These are phyloP conservation scores for Plebejus argus DNA, from an alignment of 2,888 invertebrate genomes.

Conservation along the genomic window DNA sequence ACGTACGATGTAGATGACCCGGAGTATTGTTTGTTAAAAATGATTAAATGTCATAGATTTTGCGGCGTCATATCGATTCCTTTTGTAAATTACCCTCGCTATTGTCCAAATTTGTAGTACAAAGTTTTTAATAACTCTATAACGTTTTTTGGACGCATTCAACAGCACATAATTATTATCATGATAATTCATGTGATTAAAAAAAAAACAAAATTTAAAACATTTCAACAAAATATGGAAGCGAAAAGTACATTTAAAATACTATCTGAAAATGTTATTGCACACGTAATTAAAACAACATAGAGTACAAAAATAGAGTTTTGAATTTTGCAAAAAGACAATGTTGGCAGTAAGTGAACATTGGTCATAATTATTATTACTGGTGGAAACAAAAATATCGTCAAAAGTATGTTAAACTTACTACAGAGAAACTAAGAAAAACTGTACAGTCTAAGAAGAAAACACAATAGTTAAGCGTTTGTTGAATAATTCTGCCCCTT, in stretches of 20 bases:
- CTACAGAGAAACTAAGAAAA: neutral
- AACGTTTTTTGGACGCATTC: neutral
- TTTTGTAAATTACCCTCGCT: conserved; percentile 24
- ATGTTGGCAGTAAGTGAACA: no score
- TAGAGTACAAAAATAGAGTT: no score
- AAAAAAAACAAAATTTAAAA: neutral
- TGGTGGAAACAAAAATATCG: no score
- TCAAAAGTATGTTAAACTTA: neutral
- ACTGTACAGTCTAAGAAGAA: neutral
- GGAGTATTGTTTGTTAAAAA: conserved; percentile 34
- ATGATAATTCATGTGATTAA: neutral
- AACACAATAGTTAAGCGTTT: neutral
- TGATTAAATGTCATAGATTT: conserved; percentile 33
- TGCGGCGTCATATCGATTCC: conserved; percentile 26
- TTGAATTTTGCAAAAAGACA: no score
- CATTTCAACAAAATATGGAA: no score
- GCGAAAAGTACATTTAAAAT: no score
- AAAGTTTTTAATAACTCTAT: neutral
- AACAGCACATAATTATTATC: neutral
- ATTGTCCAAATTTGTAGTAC: conserved; percentile 18
- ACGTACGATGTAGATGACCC: conserved; percentile 31
- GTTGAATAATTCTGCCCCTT: neutral
- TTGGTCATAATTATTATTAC: no score
- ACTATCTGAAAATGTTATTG: no score
- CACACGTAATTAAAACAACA: no score